These are phyloP conservation scores for Scaptomyza flava DNA, from an alignment of 2,888 invertebrate species.

Conservation along the genomic window DNA sequence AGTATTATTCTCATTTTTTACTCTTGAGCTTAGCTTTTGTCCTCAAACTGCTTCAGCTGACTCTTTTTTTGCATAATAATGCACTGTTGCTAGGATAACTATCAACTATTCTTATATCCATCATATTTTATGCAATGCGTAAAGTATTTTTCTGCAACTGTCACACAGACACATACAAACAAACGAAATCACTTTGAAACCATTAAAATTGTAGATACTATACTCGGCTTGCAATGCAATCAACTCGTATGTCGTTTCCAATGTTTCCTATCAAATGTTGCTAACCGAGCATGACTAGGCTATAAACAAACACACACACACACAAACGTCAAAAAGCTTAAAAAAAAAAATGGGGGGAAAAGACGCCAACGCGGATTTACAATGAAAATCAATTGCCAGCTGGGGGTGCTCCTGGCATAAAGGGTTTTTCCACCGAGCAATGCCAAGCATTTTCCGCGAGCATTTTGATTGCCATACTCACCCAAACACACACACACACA, in stretches of 20 bases:
- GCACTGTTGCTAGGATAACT: not conserved
- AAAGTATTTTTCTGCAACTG: not conserved
- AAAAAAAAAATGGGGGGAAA: slow-evolving; percentile 13
- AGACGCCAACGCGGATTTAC: slow-evolving; percentile 47
- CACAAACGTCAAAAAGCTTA: slow-evolving; percentile 36
- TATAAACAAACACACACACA: slow-evolving; percentile 52
- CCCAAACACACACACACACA: slow-evolving; percentile 7
- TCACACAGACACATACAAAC: not conserved
- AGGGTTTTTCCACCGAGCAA: slow-evolving; percentile 53
- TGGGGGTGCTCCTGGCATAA: slow-evolving; percentile 29
- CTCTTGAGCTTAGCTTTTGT: no score
- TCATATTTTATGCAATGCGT: slow-evolving; percentile 8
- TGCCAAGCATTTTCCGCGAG: slow-evolving; percentile 76
- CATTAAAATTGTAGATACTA: slow-evolving; percentile 50
- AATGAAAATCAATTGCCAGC: slow-evolving; percentile 68
- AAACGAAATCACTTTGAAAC: slow-evolving; percentile 25
- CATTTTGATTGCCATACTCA: slow-evolving; percentile 76
- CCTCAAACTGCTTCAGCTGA: no score
- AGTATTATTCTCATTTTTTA: no score
- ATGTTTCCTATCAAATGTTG: slow-evolving; percentile 47
- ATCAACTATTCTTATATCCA: not conserved
- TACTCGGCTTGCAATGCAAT: slow-evolving; percentile 45
- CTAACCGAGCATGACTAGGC: slow-evolving; percentile 61
- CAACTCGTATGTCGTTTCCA: slow-evolving; percentile 50
- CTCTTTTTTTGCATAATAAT: not conserved